Evolutionary conservation across 2,888 invertebrate genomes (phyloP), one percentile per base, ranked within the genome.

Genomic region (Tillus elongatus): DNA sequence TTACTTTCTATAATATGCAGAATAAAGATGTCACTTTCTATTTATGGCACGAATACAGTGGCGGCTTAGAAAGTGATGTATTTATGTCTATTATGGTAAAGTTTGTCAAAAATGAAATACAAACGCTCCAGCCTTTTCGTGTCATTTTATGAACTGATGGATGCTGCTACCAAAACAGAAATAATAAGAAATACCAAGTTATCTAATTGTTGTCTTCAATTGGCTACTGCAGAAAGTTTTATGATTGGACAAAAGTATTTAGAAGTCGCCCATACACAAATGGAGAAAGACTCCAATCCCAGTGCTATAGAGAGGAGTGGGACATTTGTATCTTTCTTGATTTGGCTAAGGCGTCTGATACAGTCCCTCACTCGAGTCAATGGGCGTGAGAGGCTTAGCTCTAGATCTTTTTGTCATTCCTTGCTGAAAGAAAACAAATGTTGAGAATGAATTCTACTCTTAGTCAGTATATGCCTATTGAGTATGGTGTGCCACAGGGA

Each of bases 211-310:
- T 15, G 44, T 9, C 36, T 45, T 13, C 24, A 46, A 30, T 19
- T 40, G 10, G 19, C 31, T 32, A 40, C 36, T 13, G 30, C 40
- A 15, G 35, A 30, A 19, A 27, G 31, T 15, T 14, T 44, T 13
- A 27, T 35, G 12, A 47, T 47, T 16, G 37, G 46, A 35, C 39
- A 44, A 39, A 47, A 46, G 30, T 42, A 46, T 29, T 34, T 43
- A 8, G 49, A 43, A 35, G 45, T 42, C 15, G 45, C 46, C 11
- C 48, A 50, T 36, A 50, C 47, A 13, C 47, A 51, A 35, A 49
- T 49, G 45, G 51, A 50, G 37, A 42, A 46, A 6, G 49, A 51
- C 14, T 43, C 41, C 10, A 35, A 39, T 16, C 43, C 45, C 33
- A 36, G 33, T 16, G 33, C 33, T 19, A 43, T 46, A 28, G 46